A percentile compares a stretch with the other conserved stretches of the same genome.
Evolutionary conservation across 2,888 invertebrate genomes (phyloP).

Genomic region (Caenorhabditis sp.): DNA sequence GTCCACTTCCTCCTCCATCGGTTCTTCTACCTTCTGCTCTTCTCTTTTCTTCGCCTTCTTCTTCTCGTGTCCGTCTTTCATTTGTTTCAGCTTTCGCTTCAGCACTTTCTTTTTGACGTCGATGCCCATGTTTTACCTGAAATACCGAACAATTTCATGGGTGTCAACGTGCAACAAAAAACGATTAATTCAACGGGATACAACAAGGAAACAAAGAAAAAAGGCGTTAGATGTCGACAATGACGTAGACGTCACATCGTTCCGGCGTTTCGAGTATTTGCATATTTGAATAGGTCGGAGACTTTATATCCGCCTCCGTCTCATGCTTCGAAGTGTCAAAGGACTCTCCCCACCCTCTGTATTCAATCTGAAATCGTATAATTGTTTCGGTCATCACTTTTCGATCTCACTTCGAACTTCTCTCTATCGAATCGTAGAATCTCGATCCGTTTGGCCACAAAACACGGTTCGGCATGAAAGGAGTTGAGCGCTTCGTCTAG

Average conservation of each 20-base stretch:
- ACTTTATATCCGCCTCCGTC: conserved; percentile 95
- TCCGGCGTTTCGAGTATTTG: conserved; percentile 84
- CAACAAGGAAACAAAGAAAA: too few species aligned
- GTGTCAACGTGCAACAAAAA: neutral
- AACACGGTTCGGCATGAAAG: conserved; percentile 85
- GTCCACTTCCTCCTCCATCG: conserved; percentile 79
- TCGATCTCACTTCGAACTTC: conserved; percentile 28
- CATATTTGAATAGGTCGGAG: conserved; percentile 99
- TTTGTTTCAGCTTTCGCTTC: conserved; percentile 76
- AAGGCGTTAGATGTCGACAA: conserved; percentile 89
- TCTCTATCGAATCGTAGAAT: conserved; percentile 65
- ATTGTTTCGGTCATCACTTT: neutral
- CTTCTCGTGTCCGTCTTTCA: conserved; percentile 62
- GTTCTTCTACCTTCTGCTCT: conserved; percentile 77
- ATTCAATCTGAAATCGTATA: conserved; percentile 49
- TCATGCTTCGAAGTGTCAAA: conserved; percentile 91
- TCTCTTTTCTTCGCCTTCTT: conserved; percentile 25
- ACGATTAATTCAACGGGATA: neutral
- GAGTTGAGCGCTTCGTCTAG: conserved; percentile 93
- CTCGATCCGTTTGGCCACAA: conserved; percentile 72
- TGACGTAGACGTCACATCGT: conserved; percentile 89
- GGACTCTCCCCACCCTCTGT: conserved; percentile 85
- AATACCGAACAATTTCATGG: too few species aligned
- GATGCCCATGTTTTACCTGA: conserved; percentile 65
- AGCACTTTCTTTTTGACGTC: conserved; percentile 77